Percentiles rank a stretch among this genome's conserved stretches.
These are phyloP conservation scores for Parasteatoda lunata DNA, from an alignment of 2,888 invertebrate genomes.

Conservation along the genomic window DNA sequence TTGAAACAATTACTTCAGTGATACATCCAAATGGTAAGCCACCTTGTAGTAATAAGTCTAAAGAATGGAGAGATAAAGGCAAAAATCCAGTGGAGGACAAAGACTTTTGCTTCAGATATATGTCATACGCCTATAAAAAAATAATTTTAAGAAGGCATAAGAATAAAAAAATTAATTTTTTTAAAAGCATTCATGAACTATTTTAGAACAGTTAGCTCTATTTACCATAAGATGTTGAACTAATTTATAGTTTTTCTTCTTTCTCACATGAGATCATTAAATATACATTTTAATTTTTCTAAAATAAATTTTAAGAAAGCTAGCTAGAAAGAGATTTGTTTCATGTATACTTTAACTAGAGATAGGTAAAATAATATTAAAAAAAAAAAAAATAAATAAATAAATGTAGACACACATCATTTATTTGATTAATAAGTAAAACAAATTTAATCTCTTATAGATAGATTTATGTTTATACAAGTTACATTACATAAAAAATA, in stretches of 20 bases:
- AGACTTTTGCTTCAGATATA: constrained; percentile 4
- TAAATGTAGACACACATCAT: too few species aligned
- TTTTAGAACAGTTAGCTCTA: neutral
- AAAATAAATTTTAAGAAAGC: too few species aligned
- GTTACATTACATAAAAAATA: too few species aligned
- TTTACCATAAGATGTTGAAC: neutral
- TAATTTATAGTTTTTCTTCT: neutral
- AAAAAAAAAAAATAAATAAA: too few species aligned
- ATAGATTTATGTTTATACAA: too few species aligned
- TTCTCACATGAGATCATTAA: too few species aligned
- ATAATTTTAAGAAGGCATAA: neutral
- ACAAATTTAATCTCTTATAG: too few species aligned
- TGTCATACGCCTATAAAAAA: constrained; percentile 36
- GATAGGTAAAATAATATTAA: too few species aligned
- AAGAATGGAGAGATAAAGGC: constrained; percentile 25
- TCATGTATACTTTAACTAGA: too few species aligned
- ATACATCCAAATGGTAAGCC: constrained; percentile 54
- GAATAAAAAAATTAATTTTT: neutral
- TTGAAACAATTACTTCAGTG: constrained; percentile 40
- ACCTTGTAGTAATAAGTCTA: constrained; percentile 54
- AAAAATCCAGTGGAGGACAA: constrained; percentile 33
- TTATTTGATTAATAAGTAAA: too few species aligned
- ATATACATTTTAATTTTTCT: too few species aligned
- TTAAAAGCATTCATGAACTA: neutral
- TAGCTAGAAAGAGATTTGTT: too few species aligned